phyloP scores from a whole-genome alignment of 2,113 vertebrate genomes.

The Odontophorus gujanensis region DNA sequence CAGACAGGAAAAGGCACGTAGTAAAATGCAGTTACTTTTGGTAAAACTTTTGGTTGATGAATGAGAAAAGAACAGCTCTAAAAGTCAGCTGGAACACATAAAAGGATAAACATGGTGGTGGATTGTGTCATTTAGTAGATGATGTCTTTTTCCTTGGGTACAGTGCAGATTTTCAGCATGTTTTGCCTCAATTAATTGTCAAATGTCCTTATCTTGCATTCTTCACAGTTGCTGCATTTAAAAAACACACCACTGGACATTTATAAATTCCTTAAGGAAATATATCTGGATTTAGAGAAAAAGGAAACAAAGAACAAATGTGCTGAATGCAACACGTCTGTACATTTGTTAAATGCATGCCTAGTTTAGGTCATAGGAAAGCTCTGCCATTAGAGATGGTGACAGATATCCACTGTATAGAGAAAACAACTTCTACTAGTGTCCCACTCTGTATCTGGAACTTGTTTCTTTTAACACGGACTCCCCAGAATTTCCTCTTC shows the following conservation, averaged over 20 bases:
- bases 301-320: background rate
- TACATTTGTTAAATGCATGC: accelerated
- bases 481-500: background rate
- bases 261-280: background rate
- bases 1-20: background rate
- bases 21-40: background rate
- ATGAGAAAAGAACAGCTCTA: background rate
- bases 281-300: background rate
- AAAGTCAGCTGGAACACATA: background rate
- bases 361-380: background rate
- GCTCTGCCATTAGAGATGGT: background rate
- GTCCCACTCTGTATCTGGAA: background rate
- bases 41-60: background rate
- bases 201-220: background rate
- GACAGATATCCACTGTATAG: background rate
- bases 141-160: background rate
- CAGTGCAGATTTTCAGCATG: background rate
- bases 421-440: background rate
- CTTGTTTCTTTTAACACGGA: background rate
- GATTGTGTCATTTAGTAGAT: background rate
- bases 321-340: background rate
- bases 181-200: background rate
- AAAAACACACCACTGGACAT: background rate
- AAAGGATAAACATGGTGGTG: background rate
- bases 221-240: background rate